Evolutionary conservation across 37 sponge, comb jelly and placozoan species (phyloP).

Genomic region (Aphrocallistes beatrix): DNA sequence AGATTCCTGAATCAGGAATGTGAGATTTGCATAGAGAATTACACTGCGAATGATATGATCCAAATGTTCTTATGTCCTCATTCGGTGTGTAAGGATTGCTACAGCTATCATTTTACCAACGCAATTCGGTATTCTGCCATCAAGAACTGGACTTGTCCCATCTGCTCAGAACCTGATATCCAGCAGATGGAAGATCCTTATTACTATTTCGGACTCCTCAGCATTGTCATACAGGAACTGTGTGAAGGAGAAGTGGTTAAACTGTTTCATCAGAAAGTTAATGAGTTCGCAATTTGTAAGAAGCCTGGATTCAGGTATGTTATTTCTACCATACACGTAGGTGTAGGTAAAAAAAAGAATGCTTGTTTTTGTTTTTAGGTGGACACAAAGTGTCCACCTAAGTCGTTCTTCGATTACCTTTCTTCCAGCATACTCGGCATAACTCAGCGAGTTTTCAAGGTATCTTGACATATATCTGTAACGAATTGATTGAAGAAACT

Average conservation of each 20-base stretch:
- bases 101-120: constrained; percentile 34
- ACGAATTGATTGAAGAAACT: no score
- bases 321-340: no score
- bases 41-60: constrained; percentile 57
- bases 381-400: no score
- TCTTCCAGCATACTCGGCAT: no score
- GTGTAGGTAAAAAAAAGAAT: no score
- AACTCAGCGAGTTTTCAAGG: no score
- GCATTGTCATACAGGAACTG: background rate
- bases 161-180: constrained; percentile 58
- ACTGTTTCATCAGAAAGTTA: constrained; percentile 51
- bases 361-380: no score
- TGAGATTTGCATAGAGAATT: constrained; percentile 36
- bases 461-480: no score
- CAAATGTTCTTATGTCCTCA: constrained; percentile 51
- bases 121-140: constrained; percentile 46
- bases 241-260: constrained; percentile 15
- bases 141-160: constrained; percentile 59
- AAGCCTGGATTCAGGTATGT: constrained; percentile 65
- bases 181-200: constrained; percentile 37
- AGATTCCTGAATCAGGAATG: constrained; percentile 54
- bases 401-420: no score
- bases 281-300: constrained; percentile 43
- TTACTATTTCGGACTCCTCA: constrained; percentile 15
- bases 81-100: constrained; percentile 57